Conservation (phyloP, 1,140 invertebrate species). For the Drosophila sechellia region DNA sequence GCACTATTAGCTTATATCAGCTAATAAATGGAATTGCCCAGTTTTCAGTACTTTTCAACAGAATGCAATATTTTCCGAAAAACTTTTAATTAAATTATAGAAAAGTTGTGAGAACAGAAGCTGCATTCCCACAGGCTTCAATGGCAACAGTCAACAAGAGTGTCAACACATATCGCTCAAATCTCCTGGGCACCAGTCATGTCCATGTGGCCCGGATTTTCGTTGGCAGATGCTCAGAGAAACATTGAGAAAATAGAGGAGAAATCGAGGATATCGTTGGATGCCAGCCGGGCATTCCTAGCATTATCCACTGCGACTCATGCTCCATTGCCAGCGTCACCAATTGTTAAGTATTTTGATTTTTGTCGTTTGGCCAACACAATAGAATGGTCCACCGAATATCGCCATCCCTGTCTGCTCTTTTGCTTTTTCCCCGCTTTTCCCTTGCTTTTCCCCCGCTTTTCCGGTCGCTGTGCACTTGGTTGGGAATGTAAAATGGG, state of each 20-base stretch:
- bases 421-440: no score
- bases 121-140: not conserved
- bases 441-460: no score
- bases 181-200: conserved; percentile 48
- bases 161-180: conserved; percentile 59
- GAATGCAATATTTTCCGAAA: conserved; percentile 47
- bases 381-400: conserved; percentile 53
- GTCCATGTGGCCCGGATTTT: conserved; percentile 44
- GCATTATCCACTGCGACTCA: conserved; percentile 23
- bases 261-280: conserved; percentile 56
- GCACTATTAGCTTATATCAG: no score
- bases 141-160: conserved; percentile 47
- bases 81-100: conserved; percentile 75
- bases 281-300: conserved; percentile 12
- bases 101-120: conserved; percentile 41
- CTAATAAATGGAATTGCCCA: not conserved
- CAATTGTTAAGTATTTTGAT: conserved; percentile 79
- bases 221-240: conserved; percentile 18
- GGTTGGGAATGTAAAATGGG: conserved; percentile 58
- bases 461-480: conserved; percentile 42
- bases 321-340: conserved; percentile 63
- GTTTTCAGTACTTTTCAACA: not conserved
- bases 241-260: conserved; percentile 30
- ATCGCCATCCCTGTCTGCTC: not conserved
- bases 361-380: conserved; percentile 53